Conservation (phyloP, 2,797 vertebrate genomes). For the Natrix natrix region DNA sequence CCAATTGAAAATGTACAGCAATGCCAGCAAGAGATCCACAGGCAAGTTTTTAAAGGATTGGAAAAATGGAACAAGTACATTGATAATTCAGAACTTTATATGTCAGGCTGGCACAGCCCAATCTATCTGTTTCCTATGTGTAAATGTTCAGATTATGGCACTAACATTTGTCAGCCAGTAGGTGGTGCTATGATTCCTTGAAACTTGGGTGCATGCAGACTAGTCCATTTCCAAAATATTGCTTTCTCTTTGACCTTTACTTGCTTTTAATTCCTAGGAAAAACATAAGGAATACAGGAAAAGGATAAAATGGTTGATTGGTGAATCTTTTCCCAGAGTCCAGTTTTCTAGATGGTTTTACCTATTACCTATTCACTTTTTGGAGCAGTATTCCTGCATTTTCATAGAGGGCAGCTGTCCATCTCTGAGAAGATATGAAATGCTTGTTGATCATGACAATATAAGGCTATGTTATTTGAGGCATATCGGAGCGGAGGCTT, state of each 20-base stretch:
- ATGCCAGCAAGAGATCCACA: neutral
- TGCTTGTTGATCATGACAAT: neutral
- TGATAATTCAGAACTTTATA: neutral
- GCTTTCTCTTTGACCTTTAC: neutral
- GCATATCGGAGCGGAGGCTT: neutral
- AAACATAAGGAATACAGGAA: neutral
- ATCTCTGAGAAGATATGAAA: neutral
- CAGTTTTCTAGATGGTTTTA: neutral
- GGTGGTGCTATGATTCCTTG: conserved; percentile 14
- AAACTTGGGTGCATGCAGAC: neutral
- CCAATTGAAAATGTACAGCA: neutral
- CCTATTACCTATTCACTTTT: neutral
- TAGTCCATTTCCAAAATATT: neutral
- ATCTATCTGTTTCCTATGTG: neutral
- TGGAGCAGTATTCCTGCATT: neutral
- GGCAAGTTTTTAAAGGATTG: neutral
- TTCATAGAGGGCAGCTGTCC: neutral
- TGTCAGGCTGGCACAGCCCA: neutral
- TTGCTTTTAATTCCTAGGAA: neutral
- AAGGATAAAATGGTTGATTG: neutral
- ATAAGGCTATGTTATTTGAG: neutral
- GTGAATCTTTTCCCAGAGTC: neutral
- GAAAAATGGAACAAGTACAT: neutral
- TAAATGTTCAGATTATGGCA: neutral
- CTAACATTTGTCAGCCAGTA: neutral